phyloP scores from a whole-genome alignment of 2,888 invertebrate species.

The Drosophila prolongata region DNA sequence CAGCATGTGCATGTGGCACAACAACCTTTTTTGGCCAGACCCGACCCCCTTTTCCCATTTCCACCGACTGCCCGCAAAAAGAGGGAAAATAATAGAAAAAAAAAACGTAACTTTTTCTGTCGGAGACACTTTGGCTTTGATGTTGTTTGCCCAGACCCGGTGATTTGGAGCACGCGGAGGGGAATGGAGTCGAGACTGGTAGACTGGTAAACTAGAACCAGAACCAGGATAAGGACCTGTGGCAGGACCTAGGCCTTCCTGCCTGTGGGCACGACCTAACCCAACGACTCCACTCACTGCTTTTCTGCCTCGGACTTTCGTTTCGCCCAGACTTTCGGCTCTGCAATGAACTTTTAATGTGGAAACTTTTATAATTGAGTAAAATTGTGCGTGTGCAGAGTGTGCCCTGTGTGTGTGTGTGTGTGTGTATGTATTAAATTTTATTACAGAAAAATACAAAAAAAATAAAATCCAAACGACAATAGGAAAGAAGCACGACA shows the following conservation, averaged over 20 bases:
- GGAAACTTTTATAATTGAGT: constrained; percentile 82
- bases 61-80: constrained; percentile 12
- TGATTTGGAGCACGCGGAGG: constrained; percentile 3
- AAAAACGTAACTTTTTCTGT: constrained; percentile 54
- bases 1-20: constrained; percentile 25
- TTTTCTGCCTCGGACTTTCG: constrained; percentile 10
- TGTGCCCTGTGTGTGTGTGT: constrained; percentile 4
- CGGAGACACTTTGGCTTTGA: constrained; percentile 72
- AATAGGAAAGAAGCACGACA: constrained; percentile 14
- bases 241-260: constrained; percentile 36
- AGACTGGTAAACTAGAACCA: not conserved
- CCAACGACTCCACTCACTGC: constrained; percentile 43
- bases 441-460: constrained; percentile 71
- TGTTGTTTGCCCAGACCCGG: constrained; percentile 54
- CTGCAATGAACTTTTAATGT: constrained; percentile 81
- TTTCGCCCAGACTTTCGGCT: constrained; percentile 35
- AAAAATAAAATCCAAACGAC: constrained; percentile 60
- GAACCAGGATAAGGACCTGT: not conserved
- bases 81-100: constrained; percentile 33
- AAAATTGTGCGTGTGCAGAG: constrained; percentile 59
- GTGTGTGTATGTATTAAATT: constrained; percentile 65
- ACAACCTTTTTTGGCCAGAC: constrained; percentile 31
- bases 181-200: constrained; percentile 3
- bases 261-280: constrained; percentile 65
- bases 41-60: no score